A percentile compares a stretch with the other conserved stretches of the same genome.
Evolutionary conservation across 2,888 invertebrate genomes (phyloP).

Genomic region (Ornithoptera alexandrae): DNA sequence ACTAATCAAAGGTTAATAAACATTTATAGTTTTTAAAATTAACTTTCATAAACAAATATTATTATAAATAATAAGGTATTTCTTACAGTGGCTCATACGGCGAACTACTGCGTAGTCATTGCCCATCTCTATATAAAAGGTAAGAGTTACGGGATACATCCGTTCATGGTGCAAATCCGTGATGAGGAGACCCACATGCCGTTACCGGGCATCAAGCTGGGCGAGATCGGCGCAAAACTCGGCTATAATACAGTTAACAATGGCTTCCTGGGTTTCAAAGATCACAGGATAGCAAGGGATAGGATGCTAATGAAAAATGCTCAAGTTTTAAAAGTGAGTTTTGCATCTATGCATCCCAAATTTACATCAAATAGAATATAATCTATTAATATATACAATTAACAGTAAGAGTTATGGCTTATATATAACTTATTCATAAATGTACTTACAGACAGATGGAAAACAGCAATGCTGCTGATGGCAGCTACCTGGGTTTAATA

Average conservation of each 20-base stretch:
- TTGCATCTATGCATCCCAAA: background rate
- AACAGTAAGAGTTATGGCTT: too few species aligned
- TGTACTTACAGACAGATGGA: too few species aligned
- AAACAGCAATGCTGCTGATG: too few species aligned
- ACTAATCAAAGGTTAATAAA: too few species aligned
- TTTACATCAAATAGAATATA: background rate
- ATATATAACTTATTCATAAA: too few species aligned
- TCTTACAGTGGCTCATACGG: background rate
- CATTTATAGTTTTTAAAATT: too few species aligned
- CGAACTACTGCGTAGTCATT: background rate
- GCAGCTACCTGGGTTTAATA: too few species aligned
- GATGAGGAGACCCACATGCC: conserved; percentile 2
- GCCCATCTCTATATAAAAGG: background rate
- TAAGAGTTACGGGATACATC: background rate
- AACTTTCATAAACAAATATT: too few species aligned
- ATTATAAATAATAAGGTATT: too few species aligned
- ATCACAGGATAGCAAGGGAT: conserved; percentile 91
- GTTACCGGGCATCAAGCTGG: background rate
- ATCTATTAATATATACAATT: too few species aligned
- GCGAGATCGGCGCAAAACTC: background rate
- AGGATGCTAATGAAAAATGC: conserved; percentile 97
- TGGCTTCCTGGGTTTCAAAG: conserved; percentile 76
- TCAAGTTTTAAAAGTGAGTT: conserved; percentile 82
- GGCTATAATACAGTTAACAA: background rate
- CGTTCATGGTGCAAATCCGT: conserved; percentile 5